phyloP scores from a whole-genome alignment of 2,113 vertebrate genomes.

The Cyphomyrus discorhynchus region DNA sequence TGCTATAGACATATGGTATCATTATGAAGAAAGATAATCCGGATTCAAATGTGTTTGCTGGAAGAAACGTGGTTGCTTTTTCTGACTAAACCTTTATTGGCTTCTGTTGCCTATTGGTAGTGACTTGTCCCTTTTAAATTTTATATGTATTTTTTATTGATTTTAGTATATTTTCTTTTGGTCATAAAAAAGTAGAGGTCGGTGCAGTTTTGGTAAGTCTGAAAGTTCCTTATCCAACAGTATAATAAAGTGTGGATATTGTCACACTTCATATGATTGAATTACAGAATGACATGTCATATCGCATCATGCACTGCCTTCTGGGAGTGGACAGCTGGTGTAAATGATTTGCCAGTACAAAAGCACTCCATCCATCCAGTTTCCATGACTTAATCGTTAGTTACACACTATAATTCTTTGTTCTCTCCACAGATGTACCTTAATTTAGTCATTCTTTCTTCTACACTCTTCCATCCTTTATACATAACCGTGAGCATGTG shows the following conservation, averaged over 20 bases:
- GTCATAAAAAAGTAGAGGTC: background rate
- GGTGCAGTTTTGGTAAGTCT: background rate
- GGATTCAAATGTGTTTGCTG: background rate
- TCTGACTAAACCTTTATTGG: background rate
- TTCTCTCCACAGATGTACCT: background rate
- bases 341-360: background rate
- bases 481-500: background rate
- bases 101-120: background rate
- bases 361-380: background rate
- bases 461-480: background rate
- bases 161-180: background rate
- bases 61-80: background rate
- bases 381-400: background rate
- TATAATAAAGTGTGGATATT: background rate
- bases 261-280: background rate
- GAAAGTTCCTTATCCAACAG: background rate
- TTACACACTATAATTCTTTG: background rate
- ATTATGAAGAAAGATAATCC: background rate
- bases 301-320: background rate
- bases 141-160: background rate
- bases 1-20: background rate
- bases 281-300: background rate
- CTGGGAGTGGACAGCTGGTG: background rate
- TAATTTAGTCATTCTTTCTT: slow-evolving; percentile 4
- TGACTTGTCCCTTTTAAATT: background rate